Evolutionary conservation across 30 jellyfish, hydroid and myxozoan genomes (phyloP).

Genomic region (Sanderia malayensis): DNA sequence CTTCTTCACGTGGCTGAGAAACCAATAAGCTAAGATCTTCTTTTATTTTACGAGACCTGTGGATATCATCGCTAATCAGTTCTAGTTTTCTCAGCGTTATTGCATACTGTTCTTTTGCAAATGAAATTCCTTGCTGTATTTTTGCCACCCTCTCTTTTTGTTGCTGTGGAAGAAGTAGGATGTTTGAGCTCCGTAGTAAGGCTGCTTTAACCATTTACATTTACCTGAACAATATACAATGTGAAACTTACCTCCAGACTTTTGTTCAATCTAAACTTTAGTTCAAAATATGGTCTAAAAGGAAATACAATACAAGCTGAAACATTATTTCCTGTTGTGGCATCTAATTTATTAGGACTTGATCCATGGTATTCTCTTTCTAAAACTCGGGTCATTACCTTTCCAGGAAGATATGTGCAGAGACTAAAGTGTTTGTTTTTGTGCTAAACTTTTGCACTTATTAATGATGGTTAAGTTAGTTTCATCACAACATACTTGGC

Average conservation of each 20-base stretch:
- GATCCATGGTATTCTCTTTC: too few species aligned
- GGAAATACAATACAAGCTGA: too few species aligned
- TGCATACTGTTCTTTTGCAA: conserved; percentile 77
- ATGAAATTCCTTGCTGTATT: conserved; percentile 58
- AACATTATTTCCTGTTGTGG: too few species aligned
- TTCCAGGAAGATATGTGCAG: too few species aligned
- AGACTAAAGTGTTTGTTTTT: too few species aligned
- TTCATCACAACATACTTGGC: conserved; percentile 59
- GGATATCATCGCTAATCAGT: neutral
- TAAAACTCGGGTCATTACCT: too few species aligned
- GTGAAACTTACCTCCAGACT: conserved; percentile 63
- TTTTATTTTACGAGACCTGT: neutral
- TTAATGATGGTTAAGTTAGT: too few species aligned
- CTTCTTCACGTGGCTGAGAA: neutral
- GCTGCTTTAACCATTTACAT: too few species aligned
- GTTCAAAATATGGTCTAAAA: conserved; percentile 81
- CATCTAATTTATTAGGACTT: too few species aligned
- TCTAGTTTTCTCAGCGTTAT: conserved; percentile 4
- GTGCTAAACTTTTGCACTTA: too few species aligned
- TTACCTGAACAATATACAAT: too few species aligned
- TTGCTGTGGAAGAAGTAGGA: conserved; percentile 45
- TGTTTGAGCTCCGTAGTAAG: too few species aligned
- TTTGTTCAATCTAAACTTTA: conserved; percentile 51
- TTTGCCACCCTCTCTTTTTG: conserved; percentile 77
- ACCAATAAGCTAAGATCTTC: neutral